A percentile compares a stretch with the other conserved stretches of the same genome.
These are phyloP conservation scores for Enteromius afrohamiltoni DNA, from an alignment of 2,797 vertebrate genomes.

Conservation along the genomic window DNA sequence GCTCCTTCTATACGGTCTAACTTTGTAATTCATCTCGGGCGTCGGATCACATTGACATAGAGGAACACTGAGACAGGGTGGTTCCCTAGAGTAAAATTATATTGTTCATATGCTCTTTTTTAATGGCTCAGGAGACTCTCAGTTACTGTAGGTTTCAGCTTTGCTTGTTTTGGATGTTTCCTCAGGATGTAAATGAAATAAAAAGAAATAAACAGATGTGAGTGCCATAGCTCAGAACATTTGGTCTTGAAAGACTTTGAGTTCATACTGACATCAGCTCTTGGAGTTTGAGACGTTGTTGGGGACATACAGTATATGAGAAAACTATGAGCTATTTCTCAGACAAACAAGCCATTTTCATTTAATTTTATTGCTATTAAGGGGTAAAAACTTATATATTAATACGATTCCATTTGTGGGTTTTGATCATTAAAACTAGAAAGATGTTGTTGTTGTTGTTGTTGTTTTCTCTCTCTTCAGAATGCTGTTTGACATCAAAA, in stretches of 20 bases:
- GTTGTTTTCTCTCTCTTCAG: neutral
- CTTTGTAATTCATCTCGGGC: conserved; percentile 24
- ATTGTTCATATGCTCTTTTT: neutral
- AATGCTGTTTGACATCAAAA: neutral
- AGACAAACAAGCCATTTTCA: neutral
- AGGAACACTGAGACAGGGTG: neutral
- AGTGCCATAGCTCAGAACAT: neutral
- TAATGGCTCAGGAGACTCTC: neutral
- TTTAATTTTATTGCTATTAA: neutral
- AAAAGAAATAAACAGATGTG: neutral
- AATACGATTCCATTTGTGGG: neutral
- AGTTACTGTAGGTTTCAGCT: neutral
- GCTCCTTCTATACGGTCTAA: conserved; percentile 7
- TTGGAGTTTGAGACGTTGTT: neutral
- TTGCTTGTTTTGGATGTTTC: neutral
- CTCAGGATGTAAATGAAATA: neutral
- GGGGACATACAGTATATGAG: neutral
- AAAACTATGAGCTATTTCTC: neutral
- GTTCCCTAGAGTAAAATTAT: conserved; percentile 1
- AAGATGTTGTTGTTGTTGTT: neutral
- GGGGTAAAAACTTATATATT: neutral
- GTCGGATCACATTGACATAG: neutral
- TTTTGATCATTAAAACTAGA: neutral
- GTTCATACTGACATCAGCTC: neutral
- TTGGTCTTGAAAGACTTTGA: neutral